Conservation (phyloP, 2,888 invertebrate genomes). For the Rhagophthalmus giganteus region DNA sequence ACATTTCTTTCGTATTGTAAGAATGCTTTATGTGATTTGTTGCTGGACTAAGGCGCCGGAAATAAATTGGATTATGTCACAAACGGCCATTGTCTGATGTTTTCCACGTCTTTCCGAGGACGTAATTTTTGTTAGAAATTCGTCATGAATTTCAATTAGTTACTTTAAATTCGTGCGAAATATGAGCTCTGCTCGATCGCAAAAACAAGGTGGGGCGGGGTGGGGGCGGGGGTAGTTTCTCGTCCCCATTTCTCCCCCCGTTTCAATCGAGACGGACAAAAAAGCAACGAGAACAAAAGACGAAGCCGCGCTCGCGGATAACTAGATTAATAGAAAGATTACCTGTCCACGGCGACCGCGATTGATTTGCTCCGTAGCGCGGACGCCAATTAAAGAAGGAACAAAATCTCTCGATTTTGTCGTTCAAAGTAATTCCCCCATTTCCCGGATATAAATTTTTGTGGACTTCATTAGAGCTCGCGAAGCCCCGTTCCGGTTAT, state of each 20-base stretch:
- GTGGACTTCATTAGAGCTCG: too few relatives aligned
- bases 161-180: conserved; percentile 5
- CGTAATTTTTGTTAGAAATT: conserved; percentile 2
- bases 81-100: conserved; percentile 12
- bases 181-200: conserved; percentile 4
- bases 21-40: conserved; percentile 22
- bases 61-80: conserved; percentile 20
- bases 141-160: conserved; percentile 17
- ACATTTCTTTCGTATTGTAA: conserved; percentile 23
- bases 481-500: too few relatives aligned
- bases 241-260: neutral
- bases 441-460: too few relatives aligned
- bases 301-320: conserved; percentile 8
- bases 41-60: conserved; percentile 15
- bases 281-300: conserved; percentile 12
- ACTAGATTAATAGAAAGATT: conserved; percentile 27
- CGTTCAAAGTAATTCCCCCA: too few relatives aligned
- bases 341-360: conserved; percentile 17
- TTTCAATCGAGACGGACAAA: conserved; percentile 19
- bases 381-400: conserved; percentile 9
- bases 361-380: conserved; percentile 17
- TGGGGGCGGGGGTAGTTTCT: neutral
- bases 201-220: conserved; percentile 21
- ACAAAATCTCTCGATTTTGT: neutral
- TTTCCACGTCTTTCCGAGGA: neutral